Evolutionary conservation across 2,888 invertebrate species (phyloP).

Genomic region (Ornithoptera priamus): DNA sequence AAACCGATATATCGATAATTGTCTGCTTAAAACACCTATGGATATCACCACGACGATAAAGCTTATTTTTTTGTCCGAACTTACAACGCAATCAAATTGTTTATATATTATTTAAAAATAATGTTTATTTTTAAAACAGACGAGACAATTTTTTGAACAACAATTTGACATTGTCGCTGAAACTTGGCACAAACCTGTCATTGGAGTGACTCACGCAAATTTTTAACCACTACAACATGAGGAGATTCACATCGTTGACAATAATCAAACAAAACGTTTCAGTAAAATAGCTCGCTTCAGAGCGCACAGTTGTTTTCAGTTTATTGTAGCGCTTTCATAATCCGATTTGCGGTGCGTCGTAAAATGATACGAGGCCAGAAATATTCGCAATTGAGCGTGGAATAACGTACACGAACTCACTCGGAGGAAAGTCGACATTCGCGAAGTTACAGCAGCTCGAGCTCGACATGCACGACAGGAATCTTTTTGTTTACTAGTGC

Average conservation of each 20-base stretch:
- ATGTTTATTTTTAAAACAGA: slow-evolving; percentile 10
- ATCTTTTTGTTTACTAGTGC: slow-evolving; percentile 37
- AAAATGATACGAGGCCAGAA: slow-evolving; percentile 28
- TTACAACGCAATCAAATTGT: neutral
- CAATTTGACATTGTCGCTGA: slow-evolving; percentile 42
- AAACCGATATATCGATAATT: too few species aligned
- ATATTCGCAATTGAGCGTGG: slow-evolving; percentile 29
- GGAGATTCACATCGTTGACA: neutral
- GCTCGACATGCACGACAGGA: neutral
- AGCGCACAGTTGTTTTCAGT: slow-evolving; percentile 19
- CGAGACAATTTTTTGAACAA: slow-evolving; percentile 25
- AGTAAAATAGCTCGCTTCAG: slow-evolving; percentile 3
- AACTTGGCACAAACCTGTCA: slow-evolving; percentile 47
- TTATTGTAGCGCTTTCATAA: slow-evolving; percentile 29
- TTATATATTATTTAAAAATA: neutral
- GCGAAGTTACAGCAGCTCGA: slow-evolving; percentile 5
- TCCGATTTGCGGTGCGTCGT: slow-evolving; percentile 27
- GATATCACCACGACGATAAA: too few species aligned
- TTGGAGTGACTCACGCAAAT: slow-evolving; percentile 27
- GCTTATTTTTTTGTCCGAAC: neutral
- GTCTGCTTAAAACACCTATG: too few species aligned
- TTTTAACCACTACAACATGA: slow-evolving; percentile 9
- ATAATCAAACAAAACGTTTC: slow-evolving; percentile 13
- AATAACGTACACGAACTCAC: slow-evolving; percentile 50
- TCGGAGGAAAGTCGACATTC: slow-evolving; percentile 67